phyloP scores from a whole-genome alignment of 2,888 invertebrate species.

The Drosophila pseudotalamancana region DNA sequence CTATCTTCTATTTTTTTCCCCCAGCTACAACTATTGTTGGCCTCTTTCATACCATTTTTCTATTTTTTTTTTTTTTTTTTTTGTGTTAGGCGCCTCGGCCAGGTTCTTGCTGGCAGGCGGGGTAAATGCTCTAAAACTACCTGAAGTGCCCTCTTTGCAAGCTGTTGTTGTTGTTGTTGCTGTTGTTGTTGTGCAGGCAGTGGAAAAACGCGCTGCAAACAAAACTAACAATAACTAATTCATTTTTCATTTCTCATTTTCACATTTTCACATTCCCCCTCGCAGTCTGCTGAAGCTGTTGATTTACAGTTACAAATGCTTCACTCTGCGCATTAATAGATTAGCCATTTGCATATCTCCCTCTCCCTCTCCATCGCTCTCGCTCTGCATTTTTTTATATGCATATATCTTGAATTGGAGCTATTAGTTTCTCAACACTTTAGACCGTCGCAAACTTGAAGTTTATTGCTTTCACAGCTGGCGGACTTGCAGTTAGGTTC shows the following conservation, averaged over 20 bases:
- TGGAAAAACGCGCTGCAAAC: conserved; percentile 54
- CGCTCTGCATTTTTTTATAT: too few species aligned
- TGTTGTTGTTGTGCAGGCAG: conserved; percentile 42
- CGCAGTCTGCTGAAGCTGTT: background rate
- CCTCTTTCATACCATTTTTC: background rate
- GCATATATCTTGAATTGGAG: conserved; percentile 7
- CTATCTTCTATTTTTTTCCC: background rate
- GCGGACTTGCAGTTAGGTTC: too few species aligned
- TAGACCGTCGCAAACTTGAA: conserved; percentile 6
- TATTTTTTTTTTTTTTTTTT: too few species aligned
- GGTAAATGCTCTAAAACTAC: conserved; percentile 27
- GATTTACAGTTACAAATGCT: conserved; percentile 20
- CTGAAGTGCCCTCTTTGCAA: conserved; percentile 36
- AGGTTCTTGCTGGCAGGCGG: background rate
- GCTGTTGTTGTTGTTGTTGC: conserved; percentile 15
- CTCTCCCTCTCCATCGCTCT: too few species aligned
- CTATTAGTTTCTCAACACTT: conserved; percentile 49
- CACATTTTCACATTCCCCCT: conserved; percentile 30
- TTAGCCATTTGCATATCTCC: too few species aligned
- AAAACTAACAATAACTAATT: conserved; percentile 49
- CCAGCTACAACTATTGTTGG: background rate
- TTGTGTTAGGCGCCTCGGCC: background rate
- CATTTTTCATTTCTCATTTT: conserved; percentile 40
- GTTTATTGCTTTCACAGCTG: conserved; percentile 9
- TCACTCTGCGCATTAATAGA: conserved; percentile 7